Evolutionary conservation across 2,113 vertebrate genomes (phyloP).

Genomic region (Mus musculus): DNA sequence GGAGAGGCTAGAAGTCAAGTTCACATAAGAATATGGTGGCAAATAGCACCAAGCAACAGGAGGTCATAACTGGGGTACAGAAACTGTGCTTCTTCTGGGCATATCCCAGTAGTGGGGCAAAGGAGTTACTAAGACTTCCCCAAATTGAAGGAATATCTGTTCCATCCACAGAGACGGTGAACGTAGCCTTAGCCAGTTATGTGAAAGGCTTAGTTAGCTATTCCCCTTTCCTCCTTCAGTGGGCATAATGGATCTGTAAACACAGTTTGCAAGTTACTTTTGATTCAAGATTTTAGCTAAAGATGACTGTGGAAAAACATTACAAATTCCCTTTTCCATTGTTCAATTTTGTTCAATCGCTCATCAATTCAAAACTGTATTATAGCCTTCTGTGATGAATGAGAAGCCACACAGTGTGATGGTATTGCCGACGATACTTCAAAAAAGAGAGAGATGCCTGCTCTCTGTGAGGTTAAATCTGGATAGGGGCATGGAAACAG

Average conservation of each 20-base stretch:
- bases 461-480: conserved; percentile 39
- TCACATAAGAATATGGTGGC: background rate
- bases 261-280: conserved; percentile 8
- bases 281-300: background rate
- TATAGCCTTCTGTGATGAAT: background rate
- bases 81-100: background rate
- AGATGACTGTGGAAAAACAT: conserved; percentile 7
- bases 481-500: background rate
- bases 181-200: background rate
- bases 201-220: background rate
- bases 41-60: background rate
- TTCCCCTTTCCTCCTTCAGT: background rate
- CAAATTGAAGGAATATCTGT: background rate
- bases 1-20: background rate
- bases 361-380: conserved; percentile 35
- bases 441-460: background rate
- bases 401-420: background rate
- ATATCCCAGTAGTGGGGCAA: background rate
- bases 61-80: background rate
- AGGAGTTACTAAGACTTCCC: background rate
- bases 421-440: background rate
- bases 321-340: background rate
- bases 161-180: too few species aligned
- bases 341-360: conserved; percentile 4
- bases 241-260: background rate